Base-by-base conservation (phyloP, 2,888 invertebrate genomes). In the Leptopilina syphax region DNA sequence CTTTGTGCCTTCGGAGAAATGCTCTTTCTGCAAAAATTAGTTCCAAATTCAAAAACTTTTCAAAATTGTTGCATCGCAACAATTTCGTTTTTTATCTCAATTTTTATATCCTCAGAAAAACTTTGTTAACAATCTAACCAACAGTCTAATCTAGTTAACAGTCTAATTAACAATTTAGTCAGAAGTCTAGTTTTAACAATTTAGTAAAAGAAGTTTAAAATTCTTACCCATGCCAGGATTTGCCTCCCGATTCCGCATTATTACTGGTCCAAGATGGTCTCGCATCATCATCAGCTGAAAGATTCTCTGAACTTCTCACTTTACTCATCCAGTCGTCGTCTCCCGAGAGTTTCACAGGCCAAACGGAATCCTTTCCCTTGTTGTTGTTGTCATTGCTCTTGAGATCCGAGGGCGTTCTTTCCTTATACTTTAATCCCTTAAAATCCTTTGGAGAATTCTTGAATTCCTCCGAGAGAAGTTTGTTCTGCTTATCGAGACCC, bases 401-500 rank as follows among this genome's bases (percentile, higher is more conserved):
- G 3, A 50, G 10, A 13, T 76, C 68, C 12, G 76, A 44, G 13
- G 65, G 18, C 9, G 44, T 13, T 47, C 50, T 78, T 1, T 80
- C 80, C 10, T 81, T 76, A 66, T 63, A 63, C 66, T 41, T 54
- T 41, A 41, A 41, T 3, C 54, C 34, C n/a, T 78, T 66, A 18
- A 27, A 65, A 66, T 63, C 67, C 13, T 65, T 54, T n/a, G 79
- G 41, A 0, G 60, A 50, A 63, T 68, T 77, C n/a, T 73, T 81
- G 34, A 34, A 34, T 34, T 34, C 34, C 3, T 76, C 80, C 3
- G 68, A 27, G 10, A 81, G 68, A 13, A 80, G 78, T 78, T 77
- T 82, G 18, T 83, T 85, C 65, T 87, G 87, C 34, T 90, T 87
- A 24, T 90, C 90, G 7, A 90, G 81, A 0, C 90, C 91, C 8